Conservation (phyloP, 2,113 vertebrate species). For the Neotoma lepida region DNA sequence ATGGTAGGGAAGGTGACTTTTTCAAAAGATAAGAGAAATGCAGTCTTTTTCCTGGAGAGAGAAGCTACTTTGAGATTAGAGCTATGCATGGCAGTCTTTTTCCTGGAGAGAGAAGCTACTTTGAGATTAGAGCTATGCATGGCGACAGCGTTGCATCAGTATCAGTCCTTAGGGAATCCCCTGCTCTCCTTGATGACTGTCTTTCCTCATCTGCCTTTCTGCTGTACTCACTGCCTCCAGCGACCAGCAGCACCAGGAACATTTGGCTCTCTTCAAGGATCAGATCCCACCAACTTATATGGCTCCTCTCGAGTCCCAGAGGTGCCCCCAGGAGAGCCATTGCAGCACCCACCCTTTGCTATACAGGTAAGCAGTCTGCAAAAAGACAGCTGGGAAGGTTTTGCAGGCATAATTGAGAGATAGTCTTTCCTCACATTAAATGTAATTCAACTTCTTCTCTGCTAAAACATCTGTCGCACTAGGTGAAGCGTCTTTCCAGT, state of each 20-base stretch:
- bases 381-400: fast-evolving
- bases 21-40: not conserved
- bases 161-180: not conserved
- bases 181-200: not conserved
- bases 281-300: constrained; percentile 87
- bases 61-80: too few relatives aligned
- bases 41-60: not conserved
- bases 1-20: not conserved
- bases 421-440: not conserved
- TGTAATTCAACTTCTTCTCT: not conserved
- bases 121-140: not conserved
- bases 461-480: not conserved
- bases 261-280: constrained; percentile 87
- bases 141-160: not conserved
- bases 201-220: not conserved
- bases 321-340: constrained; percentile 85
- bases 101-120: not conserved
- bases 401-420: not conserved
- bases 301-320: constrained; percentile 87
- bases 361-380: constrained; percentile 88
- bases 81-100: not conserved
- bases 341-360: constrained; percentile 87
- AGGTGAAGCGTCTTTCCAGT: not conserved
- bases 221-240: constrained; percentile 39
- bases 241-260: constrained; percentile 85